Evolutionary conservation across 2,113 vertebrate species (phyloP), one percentile per base, ranked within the genome.

Genomic region (Nothocercus nigrocapillus): DNA sequence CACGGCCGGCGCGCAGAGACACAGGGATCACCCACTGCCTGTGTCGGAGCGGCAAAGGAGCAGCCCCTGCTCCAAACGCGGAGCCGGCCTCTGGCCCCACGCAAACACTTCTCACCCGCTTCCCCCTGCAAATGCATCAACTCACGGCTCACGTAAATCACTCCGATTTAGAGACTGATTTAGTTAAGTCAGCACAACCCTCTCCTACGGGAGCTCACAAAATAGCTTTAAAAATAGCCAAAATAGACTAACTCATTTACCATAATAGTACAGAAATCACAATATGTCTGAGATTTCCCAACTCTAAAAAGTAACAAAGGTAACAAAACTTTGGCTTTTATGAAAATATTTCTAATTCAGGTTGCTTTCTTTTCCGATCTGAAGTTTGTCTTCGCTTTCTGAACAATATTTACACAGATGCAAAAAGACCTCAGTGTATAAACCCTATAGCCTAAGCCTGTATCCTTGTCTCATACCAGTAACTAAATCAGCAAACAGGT

Each of bases 11-110:
- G 16, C 28, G 7, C 30, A 13, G 28, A 14, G 17, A 30, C 54
- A 10, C 28, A 5, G 1, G 75, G 58, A 22, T 81, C 24, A 17
- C 34, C 44, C 4, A 36, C 34, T 49, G 0, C 8, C 58, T 34
- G 15, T 9, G 62, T 40, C 0, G 0, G 24, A 92, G 81, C 13
- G 82, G 51, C 77, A 67, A 49, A 1, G 10, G n/a, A 53, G 63
- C 36, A 4, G 1, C 1, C 68, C 36, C 51, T 32, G 17, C 0
- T 0, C 67, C 6, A 19, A 42, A 66, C 72, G 12, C 1, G 0
- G 51, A 77, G 36, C 22, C 9, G 88, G 56, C 20, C 25, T 34
- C 40, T 24, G 0, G 14, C 79, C 16, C 58, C 69, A n/a, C 0
- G 2, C 2, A 1, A 7, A 16, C 22, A 18, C 42, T 30, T 76